Base-by-base conservation (phyloP, 2,113 vertebrate species). In the Grantiella picta region DNA sequence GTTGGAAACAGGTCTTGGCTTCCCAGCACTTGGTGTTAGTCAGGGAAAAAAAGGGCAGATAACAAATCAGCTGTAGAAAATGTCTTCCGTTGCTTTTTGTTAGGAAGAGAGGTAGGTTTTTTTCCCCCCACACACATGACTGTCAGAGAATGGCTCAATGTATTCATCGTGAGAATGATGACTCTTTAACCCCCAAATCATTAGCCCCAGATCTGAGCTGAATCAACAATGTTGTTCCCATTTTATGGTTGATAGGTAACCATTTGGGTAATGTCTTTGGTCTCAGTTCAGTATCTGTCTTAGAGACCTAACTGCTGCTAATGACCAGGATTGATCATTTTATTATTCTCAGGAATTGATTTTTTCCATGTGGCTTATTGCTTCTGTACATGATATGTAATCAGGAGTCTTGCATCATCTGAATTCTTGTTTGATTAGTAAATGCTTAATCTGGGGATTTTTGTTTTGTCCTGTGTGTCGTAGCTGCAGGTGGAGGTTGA, bases 221-320 rank as follows among this genome's bases (percentile, higher is more conserved):
- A 88, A 96, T 79, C 79, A 89, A 90, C 92, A 92, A 77, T 52
- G 47, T 82, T 89, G 59, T 52, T 93, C 60, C 90, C 31, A 68
- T 96, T 94, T 96, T 86, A 33, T 92, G 49, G 56, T 19, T 95
- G 81, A 82, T 86, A 82, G 61, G 49, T 88, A 89, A 20, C 69
- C 73, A 31, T 95, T 94, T 82, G 69, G 90, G 53, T 90, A 94
- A 90, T 76, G 80, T 81, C 57, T 82, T 89, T 90, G 85, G 80
- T 96, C 76, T 94, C 90, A 90, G 71, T 94, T 93, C 72, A 78
- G 40, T 89, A 78, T 96, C 88, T 81, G 44, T 93, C 76, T 93
- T 79, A 68, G 86, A 90, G 66, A 94, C 82, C 70, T 80, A 89
- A 36, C 82, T 90, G 85, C 80, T 91, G 60, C 60, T 94, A 83